phyloP scores from a whole-genome alignment of 2,113 vertebrate genomes.

The Sula dactylatra region DNA sequence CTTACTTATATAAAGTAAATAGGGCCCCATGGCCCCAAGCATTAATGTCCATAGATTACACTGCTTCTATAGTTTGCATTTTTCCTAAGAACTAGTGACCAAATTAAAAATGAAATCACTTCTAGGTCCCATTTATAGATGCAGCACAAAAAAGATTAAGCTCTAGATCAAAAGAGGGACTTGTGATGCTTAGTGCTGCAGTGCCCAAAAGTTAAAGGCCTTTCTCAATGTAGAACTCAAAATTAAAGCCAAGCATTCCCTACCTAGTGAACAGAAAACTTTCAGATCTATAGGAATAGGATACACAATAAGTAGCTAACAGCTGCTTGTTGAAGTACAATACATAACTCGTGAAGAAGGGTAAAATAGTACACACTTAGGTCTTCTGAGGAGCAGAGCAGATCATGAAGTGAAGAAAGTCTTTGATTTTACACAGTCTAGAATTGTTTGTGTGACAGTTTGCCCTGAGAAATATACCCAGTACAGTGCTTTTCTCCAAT shows the following conservation, averaged over 20 bases:
- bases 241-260: neutral
- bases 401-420: neutral
- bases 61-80: neutral
- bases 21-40: accelerated
- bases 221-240: neutral
- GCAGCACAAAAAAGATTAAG: neutral
- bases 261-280: neutral
- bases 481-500: neutral
- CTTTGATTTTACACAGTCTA: neutral
- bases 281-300: neutral
- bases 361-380: neutral
- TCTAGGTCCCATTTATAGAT: neutral
- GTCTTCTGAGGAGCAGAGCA: neutral
- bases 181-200: neutral
- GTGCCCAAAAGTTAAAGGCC: neutral
- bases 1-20: neutral
- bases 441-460: neutral
- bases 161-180: neutral
- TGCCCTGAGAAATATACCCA: neutral
- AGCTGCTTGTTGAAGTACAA: neutral
- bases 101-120: neutral
- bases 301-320: neutral
- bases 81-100: neutral
- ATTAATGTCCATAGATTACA: neutral
- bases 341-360: neutral